Percentiles rank a stretch among this genome's conserved stretches.
Conservation (phyloP, 2,888 invertebrate genomes). For the Caenorhabditis imperialis region DNA sequence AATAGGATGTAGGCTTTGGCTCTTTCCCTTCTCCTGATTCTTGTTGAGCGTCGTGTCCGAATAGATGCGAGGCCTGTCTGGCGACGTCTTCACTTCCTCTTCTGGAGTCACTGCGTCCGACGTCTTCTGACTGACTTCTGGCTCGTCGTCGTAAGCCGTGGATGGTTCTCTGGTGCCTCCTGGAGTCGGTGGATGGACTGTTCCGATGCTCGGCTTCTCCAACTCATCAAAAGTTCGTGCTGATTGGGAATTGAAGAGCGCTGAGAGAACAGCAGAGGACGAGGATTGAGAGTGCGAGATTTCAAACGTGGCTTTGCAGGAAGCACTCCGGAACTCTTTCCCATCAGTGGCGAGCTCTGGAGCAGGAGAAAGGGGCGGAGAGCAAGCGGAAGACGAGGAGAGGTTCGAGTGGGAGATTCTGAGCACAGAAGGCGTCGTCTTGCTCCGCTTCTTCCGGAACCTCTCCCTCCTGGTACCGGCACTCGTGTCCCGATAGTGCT, state of each 20-base stretch:
- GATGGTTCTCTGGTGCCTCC: conserved; percentile 60
- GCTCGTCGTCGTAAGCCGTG: conserved; percentile 35
- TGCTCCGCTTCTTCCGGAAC: conserved; percentile 68
- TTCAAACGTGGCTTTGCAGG: conserved; percentile 40
- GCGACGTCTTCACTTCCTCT: conserved; percentile 5
- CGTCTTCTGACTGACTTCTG: not conserved
- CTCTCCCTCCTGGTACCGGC: conserved; percentile 59
- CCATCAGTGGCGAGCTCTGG: conserved; percentile 7
- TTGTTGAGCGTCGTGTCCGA: conserved; percentile 46
- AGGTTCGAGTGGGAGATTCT: conserved; percentile 63
- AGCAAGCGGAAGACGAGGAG: conserved; percentile 63
- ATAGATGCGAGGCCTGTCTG: conserved; percentile 39
- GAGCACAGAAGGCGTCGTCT: conserved; percentile 66
- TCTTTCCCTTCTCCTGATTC: conserved; percentile 19
- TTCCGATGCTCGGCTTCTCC: conserved; percentile 58
- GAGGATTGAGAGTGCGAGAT: conserved; percentile 36
- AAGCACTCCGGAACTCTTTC: conserved; percentile 26
- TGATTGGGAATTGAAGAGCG: conserved; percentile 30
- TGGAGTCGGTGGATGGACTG: conserved; percentile 66
- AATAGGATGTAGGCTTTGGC: conserved; percentile 43
- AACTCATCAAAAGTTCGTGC: conserved; percentile 29
- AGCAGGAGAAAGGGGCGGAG: conserved; percentile 60
- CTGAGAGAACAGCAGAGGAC: conserved; percentile 33
- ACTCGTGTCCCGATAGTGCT: conserved; percentile 44
- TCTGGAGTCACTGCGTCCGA: not conserved